Conservation (phyloP, 2,797 vertebrate species). For the Cyprinodon diabolis region DNA sequence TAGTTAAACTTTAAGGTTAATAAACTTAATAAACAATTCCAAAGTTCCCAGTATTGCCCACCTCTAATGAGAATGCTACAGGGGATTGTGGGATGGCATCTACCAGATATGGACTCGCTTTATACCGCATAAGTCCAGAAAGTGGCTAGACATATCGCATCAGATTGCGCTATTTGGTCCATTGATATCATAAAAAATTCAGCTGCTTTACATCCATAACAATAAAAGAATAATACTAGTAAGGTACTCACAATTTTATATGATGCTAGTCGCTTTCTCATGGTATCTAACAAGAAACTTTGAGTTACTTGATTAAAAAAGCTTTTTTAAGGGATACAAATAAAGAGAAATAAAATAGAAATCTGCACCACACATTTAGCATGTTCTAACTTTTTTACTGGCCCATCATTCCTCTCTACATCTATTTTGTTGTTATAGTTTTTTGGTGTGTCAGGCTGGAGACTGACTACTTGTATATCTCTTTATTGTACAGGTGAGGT, state of each 20-base stretch:
- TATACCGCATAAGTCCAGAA: no score
- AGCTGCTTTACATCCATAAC: no score
- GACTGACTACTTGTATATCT: background rate
- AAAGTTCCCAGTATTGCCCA: no score
- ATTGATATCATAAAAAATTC: no score
- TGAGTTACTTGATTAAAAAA: background rate
- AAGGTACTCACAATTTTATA: background rate
- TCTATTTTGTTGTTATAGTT: accelerated
- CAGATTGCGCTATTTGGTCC: no score
- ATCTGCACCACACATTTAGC: background rate
- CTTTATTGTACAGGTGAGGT: slow-evolving; percentile 45
- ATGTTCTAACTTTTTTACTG: background rate
- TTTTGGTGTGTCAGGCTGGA: background rate
- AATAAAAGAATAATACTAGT: background rate
- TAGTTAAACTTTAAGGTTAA: no score
- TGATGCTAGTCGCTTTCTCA: background rate
- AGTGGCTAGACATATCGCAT: no score
- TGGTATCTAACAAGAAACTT: background rate
- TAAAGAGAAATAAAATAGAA: background rate
- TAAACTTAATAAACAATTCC: no score
- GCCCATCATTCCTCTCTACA: background rate
- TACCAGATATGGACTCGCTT: no score
- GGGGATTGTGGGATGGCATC: no score
- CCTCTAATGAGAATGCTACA: no score
- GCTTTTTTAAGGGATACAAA: background rate